Evolutionary conservation across 1,140 invertebrate species (phyloP).

Genomic region (Mycetomoellerius zeteki): DNA sequence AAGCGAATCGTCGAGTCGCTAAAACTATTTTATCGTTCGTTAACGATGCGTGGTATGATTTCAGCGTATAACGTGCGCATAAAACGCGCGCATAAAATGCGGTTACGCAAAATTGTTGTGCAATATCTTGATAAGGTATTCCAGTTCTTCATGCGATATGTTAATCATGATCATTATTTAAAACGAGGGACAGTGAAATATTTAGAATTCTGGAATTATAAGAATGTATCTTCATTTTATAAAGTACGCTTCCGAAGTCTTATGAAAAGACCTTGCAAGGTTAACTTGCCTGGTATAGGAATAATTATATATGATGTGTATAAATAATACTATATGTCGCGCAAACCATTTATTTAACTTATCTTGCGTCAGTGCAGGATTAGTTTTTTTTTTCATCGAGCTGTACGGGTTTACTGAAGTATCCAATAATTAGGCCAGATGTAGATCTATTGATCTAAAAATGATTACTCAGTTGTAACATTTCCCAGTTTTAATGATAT

Average conservation of each 20-base stretch:
- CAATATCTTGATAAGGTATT: constrained; percentile 12
- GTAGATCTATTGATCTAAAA: too few species aligned
- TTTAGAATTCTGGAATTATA: neutral
- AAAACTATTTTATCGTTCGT: constrained; percentile 31
- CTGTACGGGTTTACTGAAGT: neutral
- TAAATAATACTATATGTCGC: neutral
- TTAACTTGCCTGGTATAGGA: neutral
- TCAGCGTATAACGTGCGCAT: neutral
- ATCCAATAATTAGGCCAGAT: too few species aligned
- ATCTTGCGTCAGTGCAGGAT: neutral
- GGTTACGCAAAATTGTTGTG: neutral
- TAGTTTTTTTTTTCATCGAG: neutral
- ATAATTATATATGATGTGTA: neutral
- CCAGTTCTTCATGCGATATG: neutral
- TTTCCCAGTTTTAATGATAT: too few species aligned
- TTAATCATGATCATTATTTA: constrained; percentile 24
- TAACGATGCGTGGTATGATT: neutral
- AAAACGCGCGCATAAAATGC: too few species aligned
- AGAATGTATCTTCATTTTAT: neutral
- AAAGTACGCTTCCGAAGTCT: neutral
- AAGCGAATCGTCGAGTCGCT: neutral
- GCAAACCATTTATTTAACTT: constrained; percentile 10
- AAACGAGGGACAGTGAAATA: neutral
- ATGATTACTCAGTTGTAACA: too few species aligned
- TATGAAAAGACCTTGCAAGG: neutral